Base-by-base conservation (phyloP, 2,888 invertebrate species). In the Habrosyne pyritoides region DNA sequence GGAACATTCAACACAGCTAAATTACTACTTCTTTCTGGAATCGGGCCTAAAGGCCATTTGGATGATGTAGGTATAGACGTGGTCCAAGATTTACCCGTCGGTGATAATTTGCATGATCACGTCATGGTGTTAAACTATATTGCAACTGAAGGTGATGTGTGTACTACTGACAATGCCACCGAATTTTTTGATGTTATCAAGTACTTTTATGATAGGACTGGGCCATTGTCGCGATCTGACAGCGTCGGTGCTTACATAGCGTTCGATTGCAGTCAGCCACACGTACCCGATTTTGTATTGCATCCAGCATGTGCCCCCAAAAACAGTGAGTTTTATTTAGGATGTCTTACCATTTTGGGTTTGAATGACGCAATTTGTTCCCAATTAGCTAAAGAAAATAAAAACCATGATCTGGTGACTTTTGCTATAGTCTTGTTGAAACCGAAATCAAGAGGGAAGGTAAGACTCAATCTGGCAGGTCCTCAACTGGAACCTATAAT, bases 1-100 rank as follows among this genome's bases (percentile, higher is more conserved):
- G 90, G 90, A 0, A 79, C 87, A 0, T 89, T 86, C 50, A 90
- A 89, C 59, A 82, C 87, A 12, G 75, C 90, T 0, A 89, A 91
- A 66, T 57, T 90, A 14, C 56, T 91, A 49, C 67, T 88, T 54
- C 70, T 89, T 0, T 90, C 90, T 0, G 90, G 90, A 0, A 69
- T 91, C 10, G 90, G 90, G 0, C 87, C 88, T 0, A 77, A 73
- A 53, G 57, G 77, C 0, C 78, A 81, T 55, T 70, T 90, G 21
- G 54, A 75, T 2, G 58, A 76, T 0, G 48, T 86, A 3, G 77
- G 67, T 0, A 79, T 89, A 26, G 62, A 77, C 0, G 67, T 84
- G 0, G 63, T 82, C 0, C 57, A 73, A 55, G 83, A 89, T 52
- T 63, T 88, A 46, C 87, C 90, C 0, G 87, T 90, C 0, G 90